Evolutionary conservation across 37 sponge, comb jelly and placozoan species (phyloP).

Genomic region (Haliclona indistincta): DNA sequence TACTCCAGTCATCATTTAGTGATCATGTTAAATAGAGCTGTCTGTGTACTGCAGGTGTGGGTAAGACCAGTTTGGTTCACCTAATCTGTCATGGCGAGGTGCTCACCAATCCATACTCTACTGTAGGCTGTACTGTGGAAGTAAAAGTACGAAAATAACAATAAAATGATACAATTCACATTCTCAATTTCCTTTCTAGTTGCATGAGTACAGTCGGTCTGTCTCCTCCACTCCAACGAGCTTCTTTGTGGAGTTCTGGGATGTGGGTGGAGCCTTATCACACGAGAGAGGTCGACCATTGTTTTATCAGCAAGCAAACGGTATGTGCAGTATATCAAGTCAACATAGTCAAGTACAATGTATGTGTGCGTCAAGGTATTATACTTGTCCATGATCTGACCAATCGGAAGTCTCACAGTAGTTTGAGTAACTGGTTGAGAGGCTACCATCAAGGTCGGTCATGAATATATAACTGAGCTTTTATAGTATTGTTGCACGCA

Average conservation of each 20-base stretch:
- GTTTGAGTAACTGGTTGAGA: slow-evolving; percentile 84
- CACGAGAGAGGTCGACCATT: slow-evolving; percentile 79
- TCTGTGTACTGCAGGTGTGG: slow-evolving; percentile 74
- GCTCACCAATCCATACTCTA: slow-evolving; percentile 63
- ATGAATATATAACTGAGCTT: not conserved
- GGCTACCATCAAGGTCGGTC: slow-evolving; percentile 48
- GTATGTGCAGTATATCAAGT: slow-evolving; percentile 28
- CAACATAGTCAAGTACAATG: not conserved
- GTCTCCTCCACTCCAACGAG: slow-evolving; percentile 21
- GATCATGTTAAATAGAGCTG: not conserved
- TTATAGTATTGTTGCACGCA: not conserved
- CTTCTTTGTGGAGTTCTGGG: slow-evolving; percentile 97
- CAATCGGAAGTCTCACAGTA: slow-evolving; percentile 90
- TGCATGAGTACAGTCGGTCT: slow-evolving; percentile 53
- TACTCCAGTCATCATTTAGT: too few species aligned
- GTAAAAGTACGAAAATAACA: slow-evolving; percentile 70
- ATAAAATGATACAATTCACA: slow-evolving; percentile 3
- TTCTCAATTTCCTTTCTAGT: slow-evolving; percentile 17
- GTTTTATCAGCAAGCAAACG: slow-evolving; percentile 81
- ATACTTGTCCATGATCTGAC: slow-evolving; percentile 95
- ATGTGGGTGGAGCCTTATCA: slow-evolving; percentile 84
- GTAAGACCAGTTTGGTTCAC: slow-evolving; percentile 92
- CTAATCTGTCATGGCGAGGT: slow-evolving; percentile 74
- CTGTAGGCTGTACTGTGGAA: slow-evolving; percentile 91
- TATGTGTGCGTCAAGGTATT: slow-evolving; percentile 63